Conservation (phyloP, 2,113 vertebrate genomes). For the Siniperca knerii region DNA sequence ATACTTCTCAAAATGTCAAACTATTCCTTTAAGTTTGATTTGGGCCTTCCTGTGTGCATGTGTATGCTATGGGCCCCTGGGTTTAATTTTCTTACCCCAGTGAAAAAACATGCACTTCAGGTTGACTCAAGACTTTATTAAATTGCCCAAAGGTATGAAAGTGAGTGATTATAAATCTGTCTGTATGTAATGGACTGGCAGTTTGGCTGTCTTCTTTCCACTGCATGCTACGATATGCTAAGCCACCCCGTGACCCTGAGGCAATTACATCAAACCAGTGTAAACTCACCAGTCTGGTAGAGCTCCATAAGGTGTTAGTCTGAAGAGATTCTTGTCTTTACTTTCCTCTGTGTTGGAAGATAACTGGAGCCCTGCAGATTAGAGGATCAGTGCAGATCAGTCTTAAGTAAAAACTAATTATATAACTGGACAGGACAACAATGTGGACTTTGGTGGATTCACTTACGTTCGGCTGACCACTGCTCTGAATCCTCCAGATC, state of each 20-base stretch:
- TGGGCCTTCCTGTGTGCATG: background rate
- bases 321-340: slow-evolving; percentile 75
- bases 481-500: slow-evolving; percentile 69
- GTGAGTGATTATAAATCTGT: background rate
- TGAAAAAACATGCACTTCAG: slow-evolving; percentile 3
- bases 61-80: rapidly evolving
- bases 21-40: background rate
- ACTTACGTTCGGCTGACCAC: slow-evolving; percentile 76
- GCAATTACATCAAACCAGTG: background rate
- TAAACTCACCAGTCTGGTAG: slow-evolving; percentile 85
- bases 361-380: slow-evolving; percentile 60
- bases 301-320: slow-evolving; percentile 81
- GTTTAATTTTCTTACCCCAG: background rate
- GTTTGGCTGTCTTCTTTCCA: background rate
- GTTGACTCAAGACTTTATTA: slow-evolving; percentile 22
- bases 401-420: slow-evolving; percentile 16
- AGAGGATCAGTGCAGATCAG: slow-evolving; percentile 23
- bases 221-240: background rate
- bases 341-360: slow-evolving; percentile 53
- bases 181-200: background rate
- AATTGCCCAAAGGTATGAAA: slow-evolving; percentile 2
- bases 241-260: background rate
- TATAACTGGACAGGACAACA: background rate
- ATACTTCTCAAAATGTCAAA: background rate
- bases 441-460: slow-evolving; percentile 19